These are phyloP conservation scores for Malurus alboscapulatus DNA, from an alignment of 2,113 vertebrate species.

Conservation along the genomic window DNA sequence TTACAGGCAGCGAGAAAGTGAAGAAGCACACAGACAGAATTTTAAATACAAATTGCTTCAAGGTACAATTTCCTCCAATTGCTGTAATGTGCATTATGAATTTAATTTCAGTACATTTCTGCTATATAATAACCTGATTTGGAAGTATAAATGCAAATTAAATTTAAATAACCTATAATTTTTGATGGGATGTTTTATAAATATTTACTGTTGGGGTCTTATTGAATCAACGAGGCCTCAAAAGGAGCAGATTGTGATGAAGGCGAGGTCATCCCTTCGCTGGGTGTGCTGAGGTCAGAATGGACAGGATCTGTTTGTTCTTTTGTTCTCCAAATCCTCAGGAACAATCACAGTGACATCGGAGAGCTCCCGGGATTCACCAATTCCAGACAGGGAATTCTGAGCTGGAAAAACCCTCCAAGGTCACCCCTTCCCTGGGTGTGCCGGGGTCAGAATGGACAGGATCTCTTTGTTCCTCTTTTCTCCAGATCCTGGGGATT, in stretches of 20 bases:
- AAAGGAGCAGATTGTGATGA: neutral
- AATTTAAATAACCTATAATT: constrained; percentile 63
- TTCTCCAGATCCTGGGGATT: neutral
- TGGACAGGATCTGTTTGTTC: neutral
- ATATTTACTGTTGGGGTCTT: constrained; percentile 37
- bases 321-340: neutral
- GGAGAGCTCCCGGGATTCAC: rapidly evolving
- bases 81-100: constrained; percentile 66
- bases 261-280: neutral
- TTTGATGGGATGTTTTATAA: constrained; percentile 50
- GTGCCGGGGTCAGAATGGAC: neutral
- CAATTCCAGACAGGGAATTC: rapidly evolving
- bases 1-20: constrained; percentile 43
- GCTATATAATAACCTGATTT: constrained; percentile 63
- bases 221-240: neutral
- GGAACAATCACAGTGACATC: no score
- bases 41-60: constrained; percentile 59
- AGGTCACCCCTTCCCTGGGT: neutral
- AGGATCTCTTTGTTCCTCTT: neutral
- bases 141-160: constrained; percentile 64
- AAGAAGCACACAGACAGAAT: constrained; percentile 39
- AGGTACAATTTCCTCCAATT: constrained; percentile 66
- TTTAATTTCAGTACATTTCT: constrained; percentile 67
- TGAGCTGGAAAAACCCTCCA: neutral
- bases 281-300: rapidly evolving